These are phyloP conservation scores for Melanotaenia nigrans DNA, from an alignment of 2,797 vertebrate species.

Conservation along the genomic window DNA sequence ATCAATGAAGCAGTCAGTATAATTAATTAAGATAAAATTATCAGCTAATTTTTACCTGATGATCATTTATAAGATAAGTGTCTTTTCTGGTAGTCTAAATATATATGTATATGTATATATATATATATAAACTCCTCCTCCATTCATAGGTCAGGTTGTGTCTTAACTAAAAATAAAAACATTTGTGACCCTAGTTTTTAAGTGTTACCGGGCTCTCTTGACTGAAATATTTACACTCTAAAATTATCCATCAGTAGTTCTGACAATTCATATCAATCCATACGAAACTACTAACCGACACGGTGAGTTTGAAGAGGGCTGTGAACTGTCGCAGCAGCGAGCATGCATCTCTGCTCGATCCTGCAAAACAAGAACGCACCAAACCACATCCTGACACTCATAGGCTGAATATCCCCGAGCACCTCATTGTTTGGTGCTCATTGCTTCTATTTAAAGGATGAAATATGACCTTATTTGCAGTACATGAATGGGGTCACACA, in stretches of 20 bases:
- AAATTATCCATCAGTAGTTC: not conserved
- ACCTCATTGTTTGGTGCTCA: not conserved
- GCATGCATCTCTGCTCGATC: conserved; percentile 56
- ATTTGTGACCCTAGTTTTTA: no score
- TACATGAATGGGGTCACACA: not conserved
- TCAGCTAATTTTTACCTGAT: no score
- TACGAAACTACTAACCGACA: conserved; percentile 1
- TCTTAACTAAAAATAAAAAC: not conserved
- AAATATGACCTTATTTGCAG: not conserved
- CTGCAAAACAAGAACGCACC: conserved; percentile 55
- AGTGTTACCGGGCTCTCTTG: no score
- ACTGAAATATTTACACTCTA: not conserved
- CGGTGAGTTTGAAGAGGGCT: conserved; percentile 26
- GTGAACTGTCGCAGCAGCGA: conserved; percentile 59
- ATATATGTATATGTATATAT: not conserved
- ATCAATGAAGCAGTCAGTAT: no score
- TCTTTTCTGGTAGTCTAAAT: not conserved
- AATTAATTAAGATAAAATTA: not conserved
- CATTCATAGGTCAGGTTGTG: not conserved
- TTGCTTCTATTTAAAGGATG: conserved; percentile 1
- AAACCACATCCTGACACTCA: conserved; percentile 85
- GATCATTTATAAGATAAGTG: not conserved
- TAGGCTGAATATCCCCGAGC: conserved; percentile 17
- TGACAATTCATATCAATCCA: conserved; percentile 19
- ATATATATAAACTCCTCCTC: no score